Evolutionary conservation across 2,797 vertebrate genomes (phyloP), one percentile per base, ranked within the genome.

Genomic region (Gymnothorax reevesii): DNA sequence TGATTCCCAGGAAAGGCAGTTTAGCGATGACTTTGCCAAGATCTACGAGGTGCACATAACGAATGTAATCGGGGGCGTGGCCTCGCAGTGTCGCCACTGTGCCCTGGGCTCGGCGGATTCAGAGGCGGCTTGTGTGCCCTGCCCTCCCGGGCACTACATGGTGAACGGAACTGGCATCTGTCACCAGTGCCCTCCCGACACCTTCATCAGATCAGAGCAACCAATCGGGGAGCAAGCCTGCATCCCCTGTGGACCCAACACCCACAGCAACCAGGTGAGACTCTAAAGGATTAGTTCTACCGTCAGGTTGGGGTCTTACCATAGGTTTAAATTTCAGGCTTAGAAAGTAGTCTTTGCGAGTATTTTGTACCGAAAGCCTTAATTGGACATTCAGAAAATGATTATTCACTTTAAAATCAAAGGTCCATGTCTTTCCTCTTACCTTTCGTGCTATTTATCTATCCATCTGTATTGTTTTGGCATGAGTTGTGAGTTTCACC

Each of bases 31-130:
- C 1, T 89, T 96, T 52, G 98, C 97, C 89, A 99, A 97, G 92
- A 96, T 99, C 90, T 99, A 98, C 93, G 97, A 96, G 25, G 73
- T 99, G 94, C 96, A 96, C 4, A 90, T 99, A 94, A 97, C 95
- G 91, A 99, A 99, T 0, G 97, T 96, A 79, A 92, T 97, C 1
- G 96, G 94, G 0, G 98, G 98, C 0, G 98, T 98, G 87, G 97
- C 98, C 22, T 98, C 97, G 3, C 94, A 95, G 91, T 99, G 98
- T 89, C 97, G 94, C 7, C 97, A 88, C 54, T 99, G 98, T 55
- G 97, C 96, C 69, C 89, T 97, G 12, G 93, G 93, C 57, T 93
- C 92, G 0, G 87, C 90, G 0, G 55, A 91, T 2, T n/a, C 90
- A 2, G 93, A 92, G 71, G 96, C 97, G 0, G 92, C 95, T 91